Evolutionary conservation across 2,113 vertebrate genomes (phyloP).

Genomic region (Dicrurus megarhynchus): DNA sequence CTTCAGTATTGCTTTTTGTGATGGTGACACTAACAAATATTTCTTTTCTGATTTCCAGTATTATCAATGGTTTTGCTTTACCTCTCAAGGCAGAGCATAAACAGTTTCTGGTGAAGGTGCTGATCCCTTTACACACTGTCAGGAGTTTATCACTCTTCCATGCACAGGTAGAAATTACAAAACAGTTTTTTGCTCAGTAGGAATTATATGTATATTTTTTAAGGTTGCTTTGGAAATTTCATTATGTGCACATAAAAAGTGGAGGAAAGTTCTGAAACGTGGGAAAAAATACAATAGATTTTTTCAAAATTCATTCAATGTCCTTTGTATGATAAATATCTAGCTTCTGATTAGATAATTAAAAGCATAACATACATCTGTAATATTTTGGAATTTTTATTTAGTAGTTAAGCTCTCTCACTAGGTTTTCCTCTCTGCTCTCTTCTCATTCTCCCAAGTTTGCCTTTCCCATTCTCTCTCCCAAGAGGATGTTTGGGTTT

Average conservation of each 20-base stretch:
- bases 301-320: background rate
- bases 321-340: background rate
- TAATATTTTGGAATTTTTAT: background rate
- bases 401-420: background rate
- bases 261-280: background rate
- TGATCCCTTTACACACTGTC: constrained; percentile 98
- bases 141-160: constrained; percentile 98
- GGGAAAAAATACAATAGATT: background rate
- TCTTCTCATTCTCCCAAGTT: background rate
- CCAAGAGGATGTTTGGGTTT: background rate
- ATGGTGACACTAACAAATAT: constrained; percentile 26
- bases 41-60: constrained; percentile 79
- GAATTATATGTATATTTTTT: background rate
- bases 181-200: constrained; percentile 3
- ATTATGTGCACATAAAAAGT: background rate
- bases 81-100: constrained; percentile 98
- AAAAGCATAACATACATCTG: background rate
- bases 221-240: background rate
- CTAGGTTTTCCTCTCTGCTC: background rate
- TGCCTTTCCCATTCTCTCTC: background rate
- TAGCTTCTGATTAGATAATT: background rate
- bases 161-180: constrained; percentile 85
- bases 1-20: background rate
- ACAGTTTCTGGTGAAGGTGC: constrained; percentile 99
- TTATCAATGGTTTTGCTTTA: constrained; percentile 99